Evolutionary conservation across 2,888 invertebrate species (phyloP).

Genomic region (Drosophila suboccidentalis): DNA sequence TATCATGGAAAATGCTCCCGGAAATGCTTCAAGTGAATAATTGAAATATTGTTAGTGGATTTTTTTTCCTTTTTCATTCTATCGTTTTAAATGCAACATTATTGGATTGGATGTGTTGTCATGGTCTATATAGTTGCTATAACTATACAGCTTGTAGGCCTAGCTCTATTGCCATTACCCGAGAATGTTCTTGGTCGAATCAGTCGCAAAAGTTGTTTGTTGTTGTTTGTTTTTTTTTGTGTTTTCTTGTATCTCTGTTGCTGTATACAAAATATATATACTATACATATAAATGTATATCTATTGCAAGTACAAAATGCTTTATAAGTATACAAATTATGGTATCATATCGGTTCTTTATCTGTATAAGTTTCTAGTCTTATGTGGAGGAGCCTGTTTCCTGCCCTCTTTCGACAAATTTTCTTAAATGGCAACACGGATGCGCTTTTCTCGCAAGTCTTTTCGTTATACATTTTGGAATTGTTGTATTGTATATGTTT

Average conservation of each 20-base stretch:
- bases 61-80: neutral
- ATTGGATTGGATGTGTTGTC: conserved; percentile 33
- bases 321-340: conserved; percentile 26
- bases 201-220: conserved; percentile 40
- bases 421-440: conserved; percentile 64
- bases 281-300: conserved; percentile 15
- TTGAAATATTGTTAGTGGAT: conserved; percentile 5
- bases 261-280: conserved; percentile 49
- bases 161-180: conserved; percentile 44
- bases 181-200: conserved; percentile 47
- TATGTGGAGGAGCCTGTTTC: conserved; percentile 12
- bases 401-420: conserved; percentile 31
- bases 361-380: conserved; percentile 39
- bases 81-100: conserved; percentile 49
- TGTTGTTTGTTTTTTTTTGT: conserved; percentile 23
- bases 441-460: conserved; percentile 68
- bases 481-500: conserved; percentile 33
- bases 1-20: conserved; percentile 22
- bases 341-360: conserved; percentile 20
- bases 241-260: conserved; percentile 1
- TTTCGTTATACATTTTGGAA: conserved; percentile 79
- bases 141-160: conserved; percentile 34
- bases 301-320: conserved; percentile 29
- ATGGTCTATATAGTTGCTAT: conserved; percentile 14
- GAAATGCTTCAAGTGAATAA: conserved; percentile 24